A percentile compares a stretch with the other conserved stretches of the same genome.
Conservation (phyloP, 2,113 vertebrate species). For the Nerophis lumbriciformis region DNA sequence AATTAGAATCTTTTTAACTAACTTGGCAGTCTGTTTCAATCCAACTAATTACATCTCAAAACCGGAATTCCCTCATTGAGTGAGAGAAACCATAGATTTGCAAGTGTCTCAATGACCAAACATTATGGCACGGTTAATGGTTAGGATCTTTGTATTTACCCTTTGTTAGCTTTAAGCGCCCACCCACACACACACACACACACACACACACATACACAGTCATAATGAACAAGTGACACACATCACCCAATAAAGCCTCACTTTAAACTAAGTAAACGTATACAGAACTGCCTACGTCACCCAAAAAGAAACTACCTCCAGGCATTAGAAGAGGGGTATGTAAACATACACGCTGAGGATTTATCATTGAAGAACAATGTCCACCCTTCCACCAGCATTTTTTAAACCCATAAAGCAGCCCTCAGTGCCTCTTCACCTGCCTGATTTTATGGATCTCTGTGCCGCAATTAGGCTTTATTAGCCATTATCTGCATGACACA, state of each 20-base stretch:
- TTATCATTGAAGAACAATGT: conserved; percentile 63
- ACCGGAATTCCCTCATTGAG: conserved; percentile 53
- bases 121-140: conserved; percentile 63
- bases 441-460: conserved; percentile 63
- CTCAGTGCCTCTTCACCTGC: conserved; percentile 48
- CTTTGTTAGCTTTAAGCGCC: conserved; percentile 56
- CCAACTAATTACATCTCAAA: conserved; percentile 22
- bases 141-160: conserved; percentile 61
- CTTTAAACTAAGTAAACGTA: conserved; percentile 76
- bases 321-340: conserved; percentile 57
- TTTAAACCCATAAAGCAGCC: conserved; percentile 57
- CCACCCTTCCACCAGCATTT: conserved; percentile 15
- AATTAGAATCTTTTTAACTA: too few species aligned
- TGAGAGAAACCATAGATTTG: conserved; percentile 56
- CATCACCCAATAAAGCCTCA: conserved; percentile 59
- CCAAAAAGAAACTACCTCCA: conserved; percentile 41
- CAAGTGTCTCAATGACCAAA: conserved; percentile 53
- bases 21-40: conserved; percentile 4
- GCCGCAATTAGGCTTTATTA: conserved; percentile 70
- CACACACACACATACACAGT: conserved; percentile 20
- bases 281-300: conserved; percentile 26
- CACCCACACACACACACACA: conserved; percentile 31
- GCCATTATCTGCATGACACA: conserved; percentile 52
- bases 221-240: conserved; percentile 53
- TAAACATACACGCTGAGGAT: conserved; percentile 38